Conservation (phyloP, 2,888 invertebrate genomes). For the Marronus borbonicus region DNA sequence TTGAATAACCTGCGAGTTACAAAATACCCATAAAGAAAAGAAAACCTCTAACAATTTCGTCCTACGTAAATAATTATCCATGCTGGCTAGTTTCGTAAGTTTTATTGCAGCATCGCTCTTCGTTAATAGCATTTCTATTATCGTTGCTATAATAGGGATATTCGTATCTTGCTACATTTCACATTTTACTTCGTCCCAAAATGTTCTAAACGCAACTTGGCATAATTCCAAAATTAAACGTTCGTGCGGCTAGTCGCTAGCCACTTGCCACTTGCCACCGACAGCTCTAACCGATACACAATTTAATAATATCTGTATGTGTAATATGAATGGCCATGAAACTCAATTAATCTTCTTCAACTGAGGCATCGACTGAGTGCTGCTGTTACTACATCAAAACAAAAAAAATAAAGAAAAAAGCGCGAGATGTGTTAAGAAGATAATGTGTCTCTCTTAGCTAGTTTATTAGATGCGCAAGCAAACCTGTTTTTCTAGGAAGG, state of each 20-base stretch:
- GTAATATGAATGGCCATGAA: slow-evolving; percentile 28
- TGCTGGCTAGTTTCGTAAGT: slow-evolving; percentile 17
- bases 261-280: background rate
- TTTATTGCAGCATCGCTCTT: slow-evolving; percentile 38
- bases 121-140: slow-evolving; percentile 44
- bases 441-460: slow-evolving; percentile 34
- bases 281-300: background rate
- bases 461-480: slow-evolving; percentile 36
- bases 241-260: background rate
- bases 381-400: slow-evolving; percentile 18
- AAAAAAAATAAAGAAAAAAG: slow-evolving; percentile 16
- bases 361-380: background rate
- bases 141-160: slow-evolving; percentile 7
- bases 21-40: slow-evolving; percentile 22
- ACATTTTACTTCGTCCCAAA: slow-evolving; percentile 3
- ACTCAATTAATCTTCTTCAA: slow-evolving; percentile 25
- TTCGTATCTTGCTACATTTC: slow-evolving; percentile 5
- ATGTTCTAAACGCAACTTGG: background rate
- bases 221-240: background rate
- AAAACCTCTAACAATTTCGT: slow-evolving; percentile 25
- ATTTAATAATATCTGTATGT: slow-evolving; percentile 3
- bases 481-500: slow-evolving; percentile 42
- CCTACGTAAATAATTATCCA: slow-evolving; percentile 35
- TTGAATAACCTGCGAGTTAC: slow-evolving; percentile 26
- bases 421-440: slow-evolving; percentile 34